Base-by-base conservation (phyloP, 2,113 vertebrate species). In the Peromyscus californicus region DNA sequence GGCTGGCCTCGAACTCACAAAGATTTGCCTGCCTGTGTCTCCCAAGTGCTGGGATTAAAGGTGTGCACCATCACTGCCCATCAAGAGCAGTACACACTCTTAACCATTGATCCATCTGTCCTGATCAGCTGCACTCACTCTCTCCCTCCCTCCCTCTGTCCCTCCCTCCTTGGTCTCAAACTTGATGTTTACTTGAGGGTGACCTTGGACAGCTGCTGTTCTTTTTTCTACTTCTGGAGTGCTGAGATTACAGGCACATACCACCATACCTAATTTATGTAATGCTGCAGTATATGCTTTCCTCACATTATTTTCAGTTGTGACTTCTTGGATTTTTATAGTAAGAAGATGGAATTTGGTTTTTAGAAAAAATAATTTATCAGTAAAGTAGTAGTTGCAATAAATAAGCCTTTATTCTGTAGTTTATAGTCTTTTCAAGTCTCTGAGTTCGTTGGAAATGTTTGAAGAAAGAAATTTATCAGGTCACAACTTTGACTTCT, bases 381-480 rank as follows among this genome's bases (percentile, higher is more conserved):
- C 42, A 84, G 54, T 69, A 89, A 97, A 63, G 33, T 76, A 59
- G 65, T 54, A 16, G 70, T 95, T 94, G 19, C 26, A 63, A 63
- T 91, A 95, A 94, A 70, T 65, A 88, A 90, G 79, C 5, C 42
- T 36, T 76, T n/a, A 80, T 92, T 93, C 70, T 36, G 33, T 65
- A 63, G 48, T 89, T 65, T 69, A 29, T 1, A 67, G 13, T 91
- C 13, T 97, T 45, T 85, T 54, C 74, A 69, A 82, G 61, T 87
- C 36, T 95, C 31, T 39, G 74, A 72, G 21, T 87, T 95, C 84
- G 45, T 91, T 93, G 57, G 84, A 86, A 79, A 31, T 90, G 26
- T 90, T 93, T 90, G 82, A 96, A 26, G 54, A 90, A 92, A 95
- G 79, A 91, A 91, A 89, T 83, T n/a, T 61, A 45, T 95, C 33